These are phyloP conservation scores for Calliphora vicina DNA, from an alignment of 1,140 invertebrate species.

Conservation along the genomic window DNA sequence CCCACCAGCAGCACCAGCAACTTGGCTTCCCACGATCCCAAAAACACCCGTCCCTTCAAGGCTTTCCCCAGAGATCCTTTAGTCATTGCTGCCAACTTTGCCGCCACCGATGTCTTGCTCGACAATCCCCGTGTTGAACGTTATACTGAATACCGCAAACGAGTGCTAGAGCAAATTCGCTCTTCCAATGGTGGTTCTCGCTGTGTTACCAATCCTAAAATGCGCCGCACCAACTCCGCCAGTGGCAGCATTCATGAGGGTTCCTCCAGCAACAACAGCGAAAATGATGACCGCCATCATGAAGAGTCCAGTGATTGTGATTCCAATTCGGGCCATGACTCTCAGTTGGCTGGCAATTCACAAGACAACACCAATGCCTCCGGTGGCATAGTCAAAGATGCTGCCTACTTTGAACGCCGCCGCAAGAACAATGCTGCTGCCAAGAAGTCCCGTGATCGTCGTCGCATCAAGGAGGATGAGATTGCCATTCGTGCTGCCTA, in stretches of 20 bases:
- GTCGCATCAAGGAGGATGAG: constrained; percentile 90
- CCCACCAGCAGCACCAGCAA: constrained; percentile 48
- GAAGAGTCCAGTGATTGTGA: constrained; percentile 61
- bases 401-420: constrained; percentile 85
- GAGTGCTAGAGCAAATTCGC: constrained; percentile 72
- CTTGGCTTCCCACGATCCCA: constrained; percentile 34
- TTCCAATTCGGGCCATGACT: constrained; percentile 48
- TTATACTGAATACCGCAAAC: constrained; percentile 73
- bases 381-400: constrained; percentile 71
- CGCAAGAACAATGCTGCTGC: constrained; percentile 96
- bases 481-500: constrained; percentile 88
- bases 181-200: constrained; percentile 67
- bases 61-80: constrained; percentile 76
- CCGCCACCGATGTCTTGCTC: constrained; percentile 63
- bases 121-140: constrained; percentile 68
- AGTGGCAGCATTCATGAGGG: constrained; percentile 58
- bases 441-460: constrained; percentile 89
- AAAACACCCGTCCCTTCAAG: constrained; percentile 71
- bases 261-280: constrained; percentile 56
- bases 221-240: constrained; percentile 66
- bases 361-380: constrained; percentile 11
- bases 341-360: not conserved
- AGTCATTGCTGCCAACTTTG: constrained; percentile 66
- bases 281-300: constrained; percentile 54
- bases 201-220: constrained; percentile 71